Evolutionary conservation across 1,140 invertebrate species (phyloP), one percentile per base, ranked within the genome.

Genomic region (Amyelois transitella): DNA sequence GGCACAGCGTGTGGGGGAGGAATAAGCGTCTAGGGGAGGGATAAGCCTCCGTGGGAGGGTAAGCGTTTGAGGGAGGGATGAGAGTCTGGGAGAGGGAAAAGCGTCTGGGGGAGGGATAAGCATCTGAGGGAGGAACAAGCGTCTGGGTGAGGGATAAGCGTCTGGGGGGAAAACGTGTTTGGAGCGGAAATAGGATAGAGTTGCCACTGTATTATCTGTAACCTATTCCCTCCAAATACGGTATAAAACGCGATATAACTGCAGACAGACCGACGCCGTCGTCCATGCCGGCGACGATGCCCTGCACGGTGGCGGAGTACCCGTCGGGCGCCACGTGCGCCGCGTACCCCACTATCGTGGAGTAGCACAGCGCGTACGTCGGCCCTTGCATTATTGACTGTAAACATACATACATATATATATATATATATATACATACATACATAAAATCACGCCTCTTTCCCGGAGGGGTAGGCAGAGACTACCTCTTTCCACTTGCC

Each of bases 201-300:
- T 6, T 43, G 25, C 6, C 6, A 5, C 25, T 28, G 25, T 5
- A 12, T 12, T 28, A 28, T 5, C 25, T 28, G 5, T 28, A 28
- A 28, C 12, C 25, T 28, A 12, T 12, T 28, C 12, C 25, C 12
- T 28, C 5, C 25, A 28, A 12, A 6, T 6, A 6, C 25, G 25
- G 5, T 6, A 6, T 28, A 6, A 28, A 6, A 28, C 12, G 25
- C n/a, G n/a, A n/a, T 28, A 28, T 28, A 28, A 12, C 5, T 28
- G 12, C 5, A 28, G 25, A 6, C 12, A 28, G 43, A 94, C 94
- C 94, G 18, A 95, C 86, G 0, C 94, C 94, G 63, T 95, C 94
- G 66, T 95, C 94, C 91, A 94, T 93, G 17, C 94, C 94, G n/a
- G 94, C 94, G 22, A 94, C 93, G 28, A 96, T 90, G 0, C 94